Evolutionary conservation across 2,113 vertebrate genomes (phyloP).

Genomic region (Rhizomys pruinosus): DNA sequence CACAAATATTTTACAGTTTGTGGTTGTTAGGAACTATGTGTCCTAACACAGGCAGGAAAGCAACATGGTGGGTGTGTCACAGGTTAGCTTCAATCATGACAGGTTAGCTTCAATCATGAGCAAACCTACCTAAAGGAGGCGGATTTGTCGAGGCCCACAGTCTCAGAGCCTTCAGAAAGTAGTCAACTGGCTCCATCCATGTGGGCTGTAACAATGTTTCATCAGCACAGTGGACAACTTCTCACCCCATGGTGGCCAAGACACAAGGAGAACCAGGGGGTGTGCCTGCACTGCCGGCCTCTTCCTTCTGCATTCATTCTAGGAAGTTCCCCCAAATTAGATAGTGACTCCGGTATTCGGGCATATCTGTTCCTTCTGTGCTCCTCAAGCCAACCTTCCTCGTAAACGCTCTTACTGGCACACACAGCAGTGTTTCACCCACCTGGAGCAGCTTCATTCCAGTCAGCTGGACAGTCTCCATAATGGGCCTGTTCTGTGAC

Average conservation of each 20-base stretch:
- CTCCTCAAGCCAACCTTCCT: not conserved
- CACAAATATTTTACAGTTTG: no score
- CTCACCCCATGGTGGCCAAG: not conserved
- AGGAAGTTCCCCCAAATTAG: not conserved
- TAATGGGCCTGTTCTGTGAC: not conserved
- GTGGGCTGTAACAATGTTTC: no score
- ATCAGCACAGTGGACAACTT: no score
- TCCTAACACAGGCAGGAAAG: not conserved
- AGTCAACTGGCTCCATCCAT: not conserved
- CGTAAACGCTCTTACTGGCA: not conserved
- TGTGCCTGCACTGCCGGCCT: accelerated
- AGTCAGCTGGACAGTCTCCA: not conserved
- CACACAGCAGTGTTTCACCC: not conserved
- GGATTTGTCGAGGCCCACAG: not conserved
- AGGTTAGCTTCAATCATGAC: no score
- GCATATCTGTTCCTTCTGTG: not conserved
- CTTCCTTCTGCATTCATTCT: not conserved
- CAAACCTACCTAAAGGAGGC: not conserved
- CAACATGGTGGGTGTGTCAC: not conserved
- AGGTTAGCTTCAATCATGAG: no score
- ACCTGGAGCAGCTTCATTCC: not conserved
- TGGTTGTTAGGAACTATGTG: no score
- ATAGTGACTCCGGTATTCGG: not conserved
- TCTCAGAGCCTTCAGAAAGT: not conserved
- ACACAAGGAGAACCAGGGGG: not conserved